Percentiles rank a stretch among this genome's conserved stretches.
These are phyloP conservation scores for Thermophis baileyi DNA, from an alignment of 2,113 vertebrate genomes.

Conservation along the genomic window DNA sequence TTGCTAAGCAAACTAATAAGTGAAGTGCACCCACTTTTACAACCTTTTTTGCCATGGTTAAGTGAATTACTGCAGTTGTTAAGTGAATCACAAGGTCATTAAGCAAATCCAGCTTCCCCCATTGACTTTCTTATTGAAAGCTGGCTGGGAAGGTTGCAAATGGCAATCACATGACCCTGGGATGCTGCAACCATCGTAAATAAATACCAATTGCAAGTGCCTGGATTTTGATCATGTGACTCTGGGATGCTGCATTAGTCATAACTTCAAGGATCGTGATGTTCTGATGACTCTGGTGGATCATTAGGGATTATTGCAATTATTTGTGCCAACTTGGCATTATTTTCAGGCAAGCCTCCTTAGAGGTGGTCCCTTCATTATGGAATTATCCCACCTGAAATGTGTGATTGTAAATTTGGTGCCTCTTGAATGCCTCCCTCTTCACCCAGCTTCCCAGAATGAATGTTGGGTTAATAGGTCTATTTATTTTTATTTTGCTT, in stretches of 20 bases:
- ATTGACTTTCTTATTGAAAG: not conserved
- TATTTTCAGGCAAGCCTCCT: not conserved
- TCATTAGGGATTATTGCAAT: not conserved
- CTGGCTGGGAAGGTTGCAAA: not conserved
- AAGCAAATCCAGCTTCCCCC: not conserved
- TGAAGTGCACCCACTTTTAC: too few species aligned
- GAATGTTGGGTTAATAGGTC: not conserved
- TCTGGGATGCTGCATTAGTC: not conserved
- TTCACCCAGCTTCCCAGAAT: not conserved
- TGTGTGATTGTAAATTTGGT: not conserved
- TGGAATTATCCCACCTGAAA: not conserved
- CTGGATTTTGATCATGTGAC: not conserved
- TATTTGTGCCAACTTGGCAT: not conserved
- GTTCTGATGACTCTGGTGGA: not conserved
- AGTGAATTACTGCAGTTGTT: not conserved
- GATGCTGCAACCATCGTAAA: not conserved
- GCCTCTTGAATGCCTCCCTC: not conserved
- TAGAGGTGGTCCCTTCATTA: not conserved
- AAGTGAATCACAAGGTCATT: not conserved
- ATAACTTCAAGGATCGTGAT: not conserved
- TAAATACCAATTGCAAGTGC: not conserved
- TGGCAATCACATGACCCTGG: not conserved
- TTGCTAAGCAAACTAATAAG: not conserved
- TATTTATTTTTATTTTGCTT: not conserved
- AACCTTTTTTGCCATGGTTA: not conserved